phyloP scores from a whole-genome alignment of 2,797 vertebrate species.

The Merluccius polli region DNA sequence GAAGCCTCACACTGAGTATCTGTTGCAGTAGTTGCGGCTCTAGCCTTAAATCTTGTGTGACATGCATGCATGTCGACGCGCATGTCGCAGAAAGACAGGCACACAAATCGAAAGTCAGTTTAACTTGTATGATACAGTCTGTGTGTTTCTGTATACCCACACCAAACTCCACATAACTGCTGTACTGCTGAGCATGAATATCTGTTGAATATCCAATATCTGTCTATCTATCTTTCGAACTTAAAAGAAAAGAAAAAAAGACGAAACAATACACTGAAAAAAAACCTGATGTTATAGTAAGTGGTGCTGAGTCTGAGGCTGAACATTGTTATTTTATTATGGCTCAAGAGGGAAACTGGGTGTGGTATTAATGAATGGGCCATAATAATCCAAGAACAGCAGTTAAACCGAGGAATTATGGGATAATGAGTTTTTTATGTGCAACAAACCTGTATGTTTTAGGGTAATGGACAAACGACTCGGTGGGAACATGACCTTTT shows the following conservation, averaged over 20 bases:
- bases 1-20: too few relatives aligned
- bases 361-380: slow-evolving; percentile 29
- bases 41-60: not conserved
- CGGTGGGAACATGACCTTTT: not conserved
- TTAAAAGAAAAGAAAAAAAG: too few relatives aligned
- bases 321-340: slow-evolving; percentile 29
- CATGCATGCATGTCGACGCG: not conserved
- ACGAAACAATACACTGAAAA: too few relatives aligned
- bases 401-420: slow-evolving; percentile 37
- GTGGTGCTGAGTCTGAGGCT: slow-evolving; percentile 9
- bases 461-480: not conserved
- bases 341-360: slow-evolving; percentile 33
- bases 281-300: too few relatives aligned
- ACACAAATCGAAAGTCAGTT: too few relatives aligned
- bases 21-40: not conserved
- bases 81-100: too few relatives aligned
- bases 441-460: slow-evolving; percentile 23
- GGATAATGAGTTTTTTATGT: slow-evolving; percentile 38
- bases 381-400: slow-evolving; percentile 11
- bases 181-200: too few relatives aligned
- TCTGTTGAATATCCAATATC: too few relatives aligned
- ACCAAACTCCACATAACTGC: too few relatives aligned
- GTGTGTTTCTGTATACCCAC: too few relatives aligned
- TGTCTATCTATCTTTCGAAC: too few relatives aligned
- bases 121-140: too few relatives aligned